phyloP scores from a whole-genome alignment of 2,888 invertebrate species.

The Phengaris alcon region DNA sequence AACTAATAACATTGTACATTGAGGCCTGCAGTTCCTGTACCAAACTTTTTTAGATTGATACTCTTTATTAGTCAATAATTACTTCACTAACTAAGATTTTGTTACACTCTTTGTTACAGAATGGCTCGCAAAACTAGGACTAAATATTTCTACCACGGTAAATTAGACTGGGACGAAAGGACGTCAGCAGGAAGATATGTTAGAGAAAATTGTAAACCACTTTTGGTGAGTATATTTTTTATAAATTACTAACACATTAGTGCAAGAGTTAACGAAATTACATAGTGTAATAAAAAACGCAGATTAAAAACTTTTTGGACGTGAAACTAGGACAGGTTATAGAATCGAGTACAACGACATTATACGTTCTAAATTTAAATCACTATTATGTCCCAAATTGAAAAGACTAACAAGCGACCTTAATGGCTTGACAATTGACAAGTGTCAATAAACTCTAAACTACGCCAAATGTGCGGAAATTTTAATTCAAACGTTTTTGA shows the following conservation, averaged over 20 bases:
- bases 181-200: constrained; percentile 98
- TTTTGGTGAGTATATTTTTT: constrained; percentile 84
- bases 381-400: constrained; percentile 15
- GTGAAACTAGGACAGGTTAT: neutral
- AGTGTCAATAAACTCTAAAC: constrained; percentile 12
- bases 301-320: neutral
- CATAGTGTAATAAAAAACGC: neutral
- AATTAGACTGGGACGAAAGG: constrained; percentile 98
- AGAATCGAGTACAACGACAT: constrained; percentile 13
- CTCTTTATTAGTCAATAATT: neutral
- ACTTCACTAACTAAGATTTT: constrained; percentile 26
- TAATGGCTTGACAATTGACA: neutral
- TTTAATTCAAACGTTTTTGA: constrained; percentile 5
- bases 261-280: neutral
- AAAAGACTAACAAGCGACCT: constrained; percentile 13
- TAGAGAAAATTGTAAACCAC: constrained; percentile 97
- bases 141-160: constrained; percentile 98
- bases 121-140: constrained; percentile 95
- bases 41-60: neutral
- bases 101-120: constrained; percentile 69
- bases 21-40: neutral
- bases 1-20: too few species aligned
- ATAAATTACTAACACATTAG: neutral
- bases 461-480: constrained; percentile 17
- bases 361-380: constrained; percentile 4